Evolutionary conservation across 37 sponge, comb jelly and placozoan species (phyloP).

Genomic region (Chondrilla cf. caribensis): DNA sequence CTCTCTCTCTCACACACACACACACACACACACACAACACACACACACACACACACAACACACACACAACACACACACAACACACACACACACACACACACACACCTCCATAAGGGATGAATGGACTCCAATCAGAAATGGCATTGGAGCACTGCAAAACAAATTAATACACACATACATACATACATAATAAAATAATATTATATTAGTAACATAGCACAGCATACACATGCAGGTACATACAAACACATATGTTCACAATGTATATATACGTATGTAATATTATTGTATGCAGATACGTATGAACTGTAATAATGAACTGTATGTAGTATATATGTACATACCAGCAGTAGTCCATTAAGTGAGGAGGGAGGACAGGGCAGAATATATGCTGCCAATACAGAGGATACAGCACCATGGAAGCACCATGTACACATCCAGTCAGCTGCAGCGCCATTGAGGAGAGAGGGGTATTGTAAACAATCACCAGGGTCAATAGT

Average conservation of each 20-base stretch:
- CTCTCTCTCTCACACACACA: neutral
- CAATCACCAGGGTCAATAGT: no score
- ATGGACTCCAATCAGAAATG: conserved; percentile 89
- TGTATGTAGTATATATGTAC: neutral
- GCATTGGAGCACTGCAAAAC: conserved; percentile 87
- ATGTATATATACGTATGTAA: no score
- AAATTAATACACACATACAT: neutral
- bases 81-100: conserved; percentile 1
- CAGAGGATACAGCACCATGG: conserved; percentile 62
- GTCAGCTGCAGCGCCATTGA: conserved; percentile 69
- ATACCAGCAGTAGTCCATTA: conserved; percentile 83
- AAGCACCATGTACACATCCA: conserved; percentile 65
- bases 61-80: no score
- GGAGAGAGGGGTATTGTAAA: no score
- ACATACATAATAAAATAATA: no score
- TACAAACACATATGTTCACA: no score
- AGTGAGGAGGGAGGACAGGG: conserved; percentile 74
- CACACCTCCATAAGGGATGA: conserved; percentile 87
- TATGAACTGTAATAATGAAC: no score
- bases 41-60: no score
- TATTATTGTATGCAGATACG: no score
- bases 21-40: neutral
- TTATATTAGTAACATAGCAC: no score
- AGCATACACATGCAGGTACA: no score
- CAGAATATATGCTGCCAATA: conserved; percentile 86